phyloP scores from a whole-genome alignment of 2,113 vertebrate genomes.

The Colossoma macropomum region DNA sequence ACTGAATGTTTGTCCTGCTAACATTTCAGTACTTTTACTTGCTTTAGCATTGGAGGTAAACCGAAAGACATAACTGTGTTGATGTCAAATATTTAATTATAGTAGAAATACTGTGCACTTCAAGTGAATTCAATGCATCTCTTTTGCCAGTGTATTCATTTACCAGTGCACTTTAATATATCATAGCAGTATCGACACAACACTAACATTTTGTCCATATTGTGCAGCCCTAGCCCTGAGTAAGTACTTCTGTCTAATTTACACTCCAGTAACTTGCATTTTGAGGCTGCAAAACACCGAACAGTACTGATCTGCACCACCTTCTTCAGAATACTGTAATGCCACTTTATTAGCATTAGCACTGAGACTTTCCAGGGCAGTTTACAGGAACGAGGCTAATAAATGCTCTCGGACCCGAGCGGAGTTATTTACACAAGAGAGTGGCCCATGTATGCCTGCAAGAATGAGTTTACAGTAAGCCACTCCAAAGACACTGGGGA shows the following conservation, averaged over 20 bases:
- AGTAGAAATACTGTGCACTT: too few relatives aligned
- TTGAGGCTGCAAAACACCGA: neutral
- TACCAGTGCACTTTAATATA: too few relatives aligned
- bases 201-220: too few relatives aligned
- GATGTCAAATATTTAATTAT: too few relatives aligned
- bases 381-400: slow-evolving; percentile 36
- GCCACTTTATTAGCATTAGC: slow-evolving; percentile 10
- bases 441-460: slow-evolving; percentile 64
- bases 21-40: too few relatives aligned
- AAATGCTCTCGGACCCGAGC: slow-evolving; percentile 23
- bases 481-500: slow-evolving; percentile 55
- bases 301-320: neutral
- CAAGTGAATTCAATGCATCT: too few relatives aligned
- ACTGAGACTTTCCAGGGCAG: slow-evolving; percentile 31
- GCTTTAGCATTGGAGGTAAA: too few relatives aligned
- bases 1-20: too few relatives aligned
- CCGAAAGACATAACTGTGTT: too few relatives aligned
- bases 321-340: neutral
- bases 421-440: slow-evolving; percentile 66
- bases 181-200: too few relatives aligned
- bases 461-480: slow-evolving; percentile 68
- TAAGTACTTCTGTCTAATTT: neutral
- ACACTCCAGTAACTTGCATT: neutral
- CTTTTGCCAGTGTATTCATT: too few relatives aligned
- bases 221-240: too few relatives aligned